Percentiles rank a stretch among this genome's conserved stretches.
phyloP scores from a whole-genome alignment of 2,888 invertebrate genomes.

The Pilophorus perplexus region DNA sequence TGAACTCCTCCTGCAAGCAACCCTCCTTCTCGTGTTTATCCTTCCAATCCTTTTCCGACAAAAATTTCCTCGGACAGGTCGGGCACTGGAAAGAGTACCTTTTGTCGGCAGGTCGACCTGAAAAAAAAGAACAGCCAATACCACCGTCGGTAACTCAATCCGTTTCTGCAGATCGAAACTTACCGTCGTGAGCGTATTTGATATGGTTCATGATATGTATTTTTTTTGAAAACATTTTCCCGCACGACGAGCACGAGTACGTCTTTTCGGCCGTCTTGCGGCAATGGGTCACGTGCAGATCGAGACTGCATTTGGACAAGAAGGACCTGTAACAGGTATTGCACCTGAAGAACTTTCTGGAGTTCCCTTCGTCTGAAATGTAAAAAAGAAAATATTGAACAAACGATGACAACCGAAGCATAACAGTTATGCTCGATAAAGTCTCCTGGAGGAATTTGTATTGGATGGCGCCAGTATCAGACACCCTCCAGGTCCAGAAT shows the following conservation, averaged over 20 bases:
- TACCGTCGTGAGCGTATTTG: conserved; percentile 8
- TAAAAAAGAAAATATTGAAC: background rate
- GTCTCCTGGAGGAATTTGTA: too few species aligned
- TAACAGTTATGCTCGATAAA: too few species aligned
- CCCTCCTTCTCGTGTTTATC: background rate
- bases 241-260: background rate
- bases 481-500: too few species aligned
- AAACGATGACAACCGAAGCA: too few species aligned
- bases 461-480: too few species aligned
- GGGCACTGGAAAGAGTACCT: conserved; percentile 5
- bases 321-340: background rate
- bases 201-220: conserved; percentile 6
- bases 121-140: background rate
- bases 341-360: background rate
- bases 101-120: background rate
- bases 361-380: background rate
- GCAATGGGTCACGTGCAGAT: background rate
- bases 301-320: conserved; percentile 5
- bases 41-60: background rate
- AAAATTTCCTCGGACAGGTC: background rate
- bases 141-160: background rate
- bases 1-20: background rate
- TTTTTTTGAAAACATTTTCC: conserved; percentile 6
- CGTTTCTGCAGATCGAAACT: background rate
- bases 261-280: background rate